phyloP scores from a whole-genome alignment of 2,113 vertebrate species.

The Equus quagga region DNA sequence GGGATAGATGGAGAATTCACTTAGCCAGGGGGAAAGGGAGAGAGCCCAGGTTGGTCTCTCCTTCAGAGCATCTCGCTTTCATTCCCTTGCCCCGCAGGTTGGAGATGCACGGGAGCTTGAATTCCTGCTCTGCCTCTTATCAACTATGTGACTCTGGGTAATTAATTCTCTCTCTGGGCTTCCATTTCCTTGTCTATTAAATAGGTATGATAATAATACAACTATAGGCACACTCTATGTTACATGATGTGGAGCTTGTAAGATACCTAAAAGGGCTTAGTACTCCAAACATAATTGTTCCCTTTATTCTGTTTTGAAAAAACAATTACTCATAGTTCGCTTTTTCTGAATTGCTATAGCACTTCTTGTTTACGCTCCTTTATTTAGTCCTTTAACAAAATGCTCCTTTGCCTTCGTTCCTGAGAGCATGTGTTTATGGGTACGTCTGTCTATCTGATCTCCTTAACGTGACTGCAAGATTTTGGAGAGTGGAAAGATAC shows the following conservation, averaged over 20 bases:
- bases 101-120: not conserved
- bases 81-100: not conserved
- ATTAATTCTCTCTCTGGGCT: not conserved
- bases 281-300: not conserved
- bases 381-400: not conserved
- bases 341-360: not conserved
- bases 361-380: not conserved
- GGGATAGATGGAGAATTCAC: not conserved
- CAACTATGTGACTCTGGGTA: not conserved
- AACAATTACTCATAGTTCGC: not conserved
- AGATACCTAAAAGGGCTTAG: not conserved
- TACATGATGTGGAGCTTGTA: accelerated
- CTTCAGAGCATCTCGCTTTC: not conserved
- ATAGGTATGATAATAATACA: not conserved
- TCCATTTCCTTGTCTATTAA: not conserved
- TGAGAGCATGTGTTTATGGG: not conserved
- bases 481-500: not conserved
- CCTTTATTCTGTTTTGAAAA: not conserved
- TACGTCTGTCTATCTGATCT: not conserved
- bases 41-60: not conserved
- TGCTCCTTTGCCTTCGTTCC: not conserved
- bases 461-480: not conserved
- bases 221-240: not conserved
- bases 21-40: not conserved
- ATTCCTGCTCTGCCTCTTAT: not conserved